Evolutionary conservation across 2,113 vertebrate genomes (phyloP), one percentile per base, ranked within the genome.

Genomic region (Spheniscus mendiculus): DNA sequence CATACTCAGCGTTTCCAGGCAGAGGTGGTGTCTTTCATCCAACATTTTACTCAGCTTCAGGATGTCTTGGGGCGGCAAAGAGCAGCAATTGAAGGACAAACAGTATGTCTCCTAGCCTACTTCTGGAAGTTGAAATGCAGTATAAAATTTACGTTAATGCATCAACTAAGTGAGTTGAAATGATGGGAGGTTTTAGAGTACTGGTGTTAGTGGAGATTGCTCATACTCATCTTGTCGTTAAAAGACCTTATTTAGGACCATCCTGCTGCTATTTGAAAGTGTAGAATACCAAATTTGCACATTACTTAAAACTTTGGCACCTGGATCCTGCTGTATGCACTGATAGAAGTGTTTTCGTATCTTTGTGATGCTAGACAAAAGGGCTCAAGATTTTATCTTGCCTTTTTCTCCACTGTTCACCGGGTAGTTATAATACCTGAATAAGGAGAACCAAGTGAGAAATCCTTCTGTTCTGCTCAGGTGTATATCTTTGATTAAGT

Each of bases 1-100:
- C 99, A 99, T 86, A 99, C 99, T 0, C 99, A 99, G 97, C 99
- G 99, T 65, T 99, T 99, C 95, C 99, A 99, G 98, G 98, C 99
- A 0, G 99, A 99, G 96, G 99, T 99, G 95, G 99, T 99, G 63
- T 98, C 99, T 38, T 99, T 99, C 90, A 99, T 99, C 55, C 99
- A 99, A 70, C 99, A 99, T 52, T 99, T 99, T 71, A 99, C 99
- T 4, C 99, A 99, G 97, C 98, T 99, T 34, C 99, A 99, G 78
- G 99, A 99, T 7, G 99, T 99, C 78, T 73, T 99, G 8, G 99
- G 99, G 65, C 92, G 99, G 49, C 99, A 99, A 95, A 98, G 99
- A 94, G 99, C 99, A 14, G 99, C 99, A 0, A 97, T 99, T 27
- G 99, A 99, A 97, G 99, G 99, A 42, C 99, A 99, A 96, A 98